phyloP scores from a whole-genome alignment of 2,888 invertebrate species.

The Anorthoa munda region DNA sequence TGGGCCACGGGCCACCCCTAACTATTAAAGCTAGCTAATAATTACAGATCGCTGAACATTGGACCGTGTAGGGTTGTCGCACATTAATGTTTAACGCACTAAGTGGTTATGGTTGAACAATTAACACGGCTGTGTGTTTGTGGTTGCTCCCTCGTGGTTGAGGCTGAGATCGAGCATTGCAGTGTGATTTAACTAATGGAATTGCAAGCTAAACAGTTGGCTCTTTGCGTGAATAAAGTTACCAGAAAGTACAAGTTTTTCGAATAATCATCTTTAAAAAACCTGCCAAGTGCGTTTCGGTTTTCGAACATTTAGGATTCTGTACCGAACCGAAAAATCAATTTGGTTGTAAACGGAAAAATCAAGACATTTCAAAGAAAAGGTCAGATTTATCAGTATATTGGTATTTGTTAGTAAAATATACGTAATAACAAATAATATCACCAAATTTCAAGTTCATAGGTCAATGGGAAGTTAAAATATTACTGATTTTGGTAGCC shows the following conservation, averaged over 20 bases:
- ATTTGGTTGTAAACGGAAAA: too few species aligned
- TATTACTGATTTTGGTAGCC: too few species aligned
- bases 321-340: too few species aligned
- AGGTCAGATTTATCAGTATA: too few species aligned
- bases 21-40: slow-evolving; percentile 58
- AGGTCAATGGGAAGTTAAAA: too few species aligned
- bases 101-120: slow-evolving; percentile 49
- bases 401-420: too few species aligned
- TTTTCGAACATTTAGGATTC: too few species aligned
- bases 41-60: slow-evolving; percentile 57
- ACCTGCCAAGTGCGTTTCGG: too few species aligned
- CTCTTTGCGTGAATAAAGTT: not conserved
- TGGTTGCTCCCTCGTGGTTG: not conserved
- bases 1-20: slow-evolving; percentile 38
- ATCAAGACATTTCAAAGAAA: too few species aligned
- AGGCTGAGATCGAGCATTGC: not conserved
- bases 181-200: not conserved
- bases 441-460: too few species aligned
- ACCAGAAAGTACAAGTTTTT: not conserved
- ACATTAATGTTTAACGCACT: slow-evolving; percentile 36
- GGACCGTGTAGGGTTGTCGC: slow-evolving; percentile 46
- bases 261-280: too few species aligned
- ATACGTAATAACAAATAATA: too few species aligned
- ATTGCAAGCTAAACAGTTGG: not conserved
- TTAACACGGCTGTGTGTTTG: slow-evolving; percentile 26